These are phyloP conservation scores for Anneissia japonica DNA, from an alignment of 35 echinoderm and acorn worm genomes.

Conservation along the genomic window DNA sequence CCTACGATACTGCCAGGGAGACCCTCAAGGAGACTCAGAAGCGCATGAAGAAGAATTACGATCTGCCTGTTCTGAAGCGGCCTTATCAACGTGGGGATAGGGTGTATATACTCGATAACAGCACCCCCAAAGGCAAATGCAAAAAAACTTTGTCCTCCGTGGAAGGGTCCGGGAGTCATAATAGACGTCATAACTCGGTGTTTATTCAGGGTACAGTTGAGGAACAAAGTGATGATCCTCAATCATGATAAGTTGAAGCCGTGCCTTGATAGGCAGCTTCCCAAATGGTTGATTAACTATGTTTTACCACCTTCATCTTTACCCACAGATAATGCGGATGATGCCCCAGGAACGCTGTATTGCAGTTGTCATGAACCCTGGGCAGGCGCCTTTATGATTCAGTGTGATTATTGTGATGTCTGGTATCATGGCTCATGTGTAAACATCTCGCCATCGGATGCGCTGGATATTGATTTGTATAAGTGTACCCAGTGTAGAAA, in stretches of 20 bases:
- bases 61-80: neutral
- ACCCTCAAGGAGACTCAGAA: slow-evolving; percentile 19
- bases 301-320: too few relatives aligned
- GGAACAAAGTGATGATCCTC: slow-evolving; percentile 7
- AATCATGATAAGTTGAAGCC: slow-evolving; percentile 50
- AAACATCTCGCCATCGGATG: too few relatives aligned
- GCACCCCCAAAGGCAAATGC: slow-evolving; percentile 32
- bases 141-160: slow-evolving; percentile 24
- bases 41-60: slow-evolving; percentile 42
- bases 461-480: too few relatives aligned
- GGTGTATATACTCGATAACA: slow-evolving; percentile 49
- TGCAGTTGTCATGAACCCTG: too few relatives aligned
- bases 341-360: too few relatives aligned
- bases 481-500: too few relatives aligned
- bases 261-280: neutral
- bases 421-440: too few relatives aligned
- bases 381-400: too few relatives aligned
- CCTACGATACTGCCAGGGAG: slow-evolving; percentile 15
- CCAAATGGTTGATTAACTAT: too few relatives aligned
- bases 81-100: slow-evolving; percentile 20
- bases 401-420: too few relatives aligned
- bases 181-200: slow-evolving; percentile 17
- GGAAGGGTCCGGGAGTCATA: slow-evolving; percentile 48
- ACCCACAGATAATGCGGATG: too few relatives aligned
- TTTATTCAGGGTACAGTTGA: slow-evolving; percentile 18